Evolutionary conservation across 2,888 invertebrate genomes (phyloP).

Genomic region (Slavum lentiscoides): DNA sequence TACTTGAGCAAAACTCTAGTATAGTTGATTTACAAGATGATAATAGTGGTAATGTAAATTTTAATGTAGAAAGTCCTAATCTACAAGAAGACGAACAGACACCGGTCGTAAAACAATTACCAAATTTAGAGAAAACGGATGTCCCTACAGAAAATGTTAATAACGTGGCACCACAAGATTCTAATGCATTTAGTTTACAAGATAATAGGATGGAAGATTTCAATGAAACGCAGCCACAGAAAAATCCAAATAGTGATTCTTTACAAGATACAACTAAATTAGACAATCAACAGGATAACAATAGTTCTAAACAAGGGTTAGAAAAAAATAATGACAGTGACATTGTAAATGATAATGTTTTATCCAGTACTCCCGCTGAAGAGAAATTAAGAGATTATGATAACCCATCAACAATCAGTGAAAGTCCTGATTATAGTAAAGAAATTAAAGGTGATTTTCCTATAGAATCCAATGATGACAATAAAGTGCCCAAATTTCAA

Average conservation of each 20-base stretch:
- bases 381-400: not conserved
- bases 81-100: not conserved
- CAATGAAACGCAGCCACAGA: not conserved
- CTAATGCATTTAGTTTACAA: not conserved
- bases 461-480: not conserved
- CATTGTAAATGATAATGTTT: too few relatives aligned
- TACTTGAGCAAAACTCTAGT: not conserved
- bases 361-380: too few relatives aligned
- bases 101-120: not conserved
- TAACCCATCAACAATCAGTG: not conserved
- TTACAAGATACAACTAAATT: not conserved
- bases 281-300: not conserved
- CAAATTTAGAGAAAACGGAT: not conserved
- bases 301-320: too few relatives aligned
- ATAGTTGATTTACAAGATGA: not conserved
- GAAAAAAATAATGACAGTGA: too few relatives aligned
- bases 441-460: too few relatives aligned
- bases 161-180: not conserved
- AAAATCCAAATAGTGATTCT: not conserved
- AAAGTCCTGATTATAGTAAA: too few relatives aligned
- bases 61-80: not conserved
- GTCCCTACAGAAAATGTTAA: not conserved
- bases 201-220: not conserved
- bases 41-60: not conserved
- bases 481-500: not conserved